Base-by-base conservation (phyloP, 2,888 invertebrate species). In the Camponotus fellah region DNA sequence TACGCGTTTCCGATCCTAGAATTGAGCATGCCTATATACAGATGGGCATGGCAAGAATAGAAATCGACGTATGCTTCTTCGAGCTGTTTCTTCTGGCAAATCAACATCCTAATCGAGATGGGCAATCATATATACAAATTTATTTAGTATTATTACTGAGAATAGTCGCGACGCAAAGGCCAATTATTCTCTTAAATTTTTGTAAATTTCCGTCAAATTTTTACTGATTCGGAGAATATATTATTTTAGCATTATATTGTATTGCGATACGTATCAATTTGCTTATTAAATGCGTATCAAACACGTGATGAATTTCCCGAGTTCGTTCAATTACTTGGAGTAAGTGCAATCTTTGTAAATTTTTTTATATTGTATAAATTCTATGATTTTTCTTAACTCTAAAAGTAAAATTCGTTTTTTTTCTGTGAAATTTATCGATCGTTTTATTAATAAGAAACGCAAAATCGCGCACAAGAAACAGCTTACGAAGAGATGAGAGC, bases 21-120 rank as follows among this genome's bases (percentile, higher is more conserved):
- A 92, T 93, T 92, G 93, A 94, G 92, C 93, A 94, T 94, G 93
- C 93, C 92, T 94, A 94, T 94, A 87, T 94, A 94, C 93, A 94
- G 91, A 93, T 92, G 92, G 92, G 91, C 93, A 93, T 92, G 92
- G 91, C 91, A 92, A 92, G 90, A 91, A 91, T 87, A 87, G 91
- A 91, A 92, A 86, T 85, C 68, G 85, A 90, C 74, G 75, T 76
- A 53, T 76, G 34, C 80, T 77, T 8, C 86, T 89, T 88, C 86
- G 84, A 79, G 64, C 66, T 46, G 62, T 77, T 79, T 64, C 72
- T 79, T n/a, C 21, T 37, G 34, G 56, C 68, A n/a, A 32, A 62
- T 64, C 69, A 40, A 62, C 60, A 64, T 43, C n/a, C 40, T 37
- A 71, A 60, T 79, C 77, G 14, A 12, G 65, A 43, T 56, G 26